A percentile compares a stretch with the other conserved stretches of the same genome.
Conservation (phyloP, 2,797 vertebrate species). For the Tapera naevia region DNA sequence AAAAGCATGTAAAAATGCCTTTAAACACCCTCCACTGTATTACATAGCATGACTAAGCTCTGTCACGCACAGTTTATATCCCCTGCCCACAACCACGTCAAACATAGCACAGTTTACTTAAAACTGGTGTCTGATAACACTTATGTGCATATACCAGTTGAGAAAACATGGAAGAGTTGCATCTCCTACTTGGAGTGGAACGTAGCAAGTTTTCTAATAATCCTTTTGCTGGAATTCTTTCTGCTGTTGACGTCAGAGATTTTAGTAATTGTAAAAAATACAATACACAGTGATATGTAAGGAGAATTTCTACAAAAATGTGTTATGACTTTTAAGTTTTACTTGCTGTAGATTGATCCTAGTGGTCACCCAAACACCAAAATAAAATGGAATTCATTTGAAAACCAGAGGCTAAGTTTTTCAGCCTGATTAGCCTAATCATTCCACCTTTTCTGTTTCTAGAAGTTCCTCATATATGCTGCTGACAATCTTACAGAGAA, state of each 20-base stretch:
- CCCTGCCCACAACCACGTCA: background rate
- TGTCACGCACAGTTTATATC: background rate
- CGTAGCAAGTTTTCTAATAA: background rate
- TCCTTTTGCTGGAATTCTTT: background rate
- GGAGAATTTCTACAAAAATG: background rate
- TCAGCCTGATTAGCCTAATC: background rate
- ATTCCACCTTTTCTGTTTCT: background rate
- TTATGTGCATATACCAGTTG: fast-evolving
- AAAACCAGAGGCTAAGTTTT: background rate
- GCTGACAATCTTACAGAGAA: background rate
- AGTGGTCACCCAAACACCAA: background rate
- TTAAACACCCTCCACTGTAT: background rate
- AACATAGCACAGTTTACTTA: background rate
- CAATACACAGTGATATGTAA: background rate
- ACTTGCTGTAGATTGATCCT: background rate
- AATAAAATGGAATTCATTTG: background rate
- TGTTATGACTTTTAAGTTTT: background rate
- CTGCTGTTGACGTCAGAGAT: background rate
- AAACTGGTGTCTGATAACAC: background rate
- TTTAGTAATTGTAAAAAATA: background rate
- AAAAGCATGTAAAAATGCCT: background rate
- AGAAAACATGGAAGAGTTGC: background rate
- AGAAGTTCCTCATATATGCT: background rate
- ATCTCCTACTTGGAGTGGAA: background rate
- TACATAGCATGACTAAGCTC: background rate